Conservation (phyloP, 2,888 invertebrate genomes). For the Pilophorus perplexus region DNA sequence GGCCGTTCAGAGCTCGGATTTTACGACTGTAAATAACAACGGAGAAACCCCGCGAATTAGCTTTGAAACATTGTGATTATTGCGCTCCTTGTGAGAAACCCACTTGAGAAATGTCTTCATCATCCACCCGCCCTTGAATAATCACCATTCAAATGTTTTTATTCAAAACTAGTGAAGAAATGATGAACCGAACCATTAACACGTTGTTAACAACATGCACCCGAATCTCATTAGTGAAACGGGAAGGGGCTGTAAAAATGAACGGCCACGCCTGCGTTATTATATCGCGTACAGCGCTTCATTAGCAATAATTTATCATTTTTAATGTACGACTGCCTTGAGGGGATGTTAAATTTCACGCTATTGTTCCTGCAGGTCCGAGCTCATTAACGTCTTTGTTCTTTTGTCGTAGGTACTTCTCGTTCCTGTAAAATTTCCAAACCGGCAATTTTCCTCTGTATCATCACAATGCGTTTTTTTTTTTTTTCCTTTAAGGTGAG, state of each 20-base stretch:
- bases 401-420: too few relatives aligned
- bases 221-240: background rate
- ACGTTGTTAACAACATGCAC: background rate
- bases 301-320: too few relatives aligned
- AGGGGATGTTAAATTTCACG: too few relatives aligned
- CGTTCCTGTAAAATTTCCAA: too few relatives aligned
- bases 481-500: too few relatives aligned
- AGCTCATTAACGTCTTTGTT: too few relatives aligned
- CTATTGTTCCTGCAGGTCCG: too few relatives aligned
- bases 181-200: background rate
- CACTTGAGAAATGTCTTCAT: background rate
- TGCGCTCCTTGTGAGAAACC: background rate
- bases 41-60: background rate
- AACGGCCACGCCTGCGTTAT: too few relatives aligned
- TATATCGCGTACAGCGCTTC: too few relatives aligned
- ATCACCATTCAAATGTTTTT: background rate
- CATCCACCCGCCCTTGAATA: background rate
- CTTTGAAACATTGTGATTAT: background rate
- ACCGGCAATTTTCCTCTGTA: too few relatives aligned
- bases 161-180: background rate
- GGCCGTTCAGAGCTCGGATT: constrained; percentile 16
- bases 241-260: background rate
- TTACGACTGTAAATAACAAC: constrained; percentile 25
- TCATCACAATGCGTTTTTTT: too few relatives aligned
- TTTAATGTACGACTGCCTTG: too few relatives aligned